Base-by-base conservation (phyloP, 2,113 vertebrate genomes). In the Eolophus roseicapilla region DNA sequence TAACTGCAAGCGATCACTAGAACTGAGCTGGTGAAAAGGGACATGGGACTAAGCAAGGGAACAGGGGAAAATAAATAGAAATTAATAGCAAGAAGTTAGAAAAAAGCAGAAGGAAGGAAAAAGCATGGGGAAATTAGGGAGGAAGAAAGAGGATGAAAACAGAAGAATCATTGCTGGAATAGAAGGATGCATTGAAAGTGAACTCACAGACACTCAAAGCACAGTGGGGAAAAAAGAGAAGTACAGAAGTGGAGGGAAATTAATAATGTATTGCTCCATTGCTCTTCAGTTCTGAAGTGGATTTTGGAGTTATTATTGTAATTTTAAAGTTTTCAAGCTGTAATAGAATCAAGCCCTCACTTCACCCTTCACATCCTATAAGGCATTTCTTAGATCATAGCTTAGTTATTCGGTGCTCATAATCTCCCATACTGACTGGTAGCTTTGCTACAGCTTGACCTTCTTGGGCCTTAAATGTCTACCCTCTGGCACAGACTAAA, bases 301-400 rank as follows among this genome's bases (percentile, higher is more conserved):
- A 84, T 93, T 88, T 85, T 92, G 69, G 43, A 93, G 79, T 92
- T 91, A 91, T 81, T 93, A 83, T 29, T 43, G 27, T 73, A 89
- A 55, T 91, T 44, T 71, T 47, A 47, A 92, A 89, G 35, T 97
- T 95, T 95, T 95, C 91, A 47, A 93, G 13, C 91, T 78, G 73
- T 93, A 89, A 47, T 89, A 69, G 43, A 94, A 93, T 91, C 86
- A 91, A 93, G 62, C 35, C 41, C 27, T 89, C 65, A 41, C 74
- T 95, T 95, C 81, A 89, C 74, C 57, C 89, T 96, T 95, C 91
- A 96, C 69, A 89, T 94, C 69, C 57, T 86, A 60, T 92, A 93
- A 95, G 65, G 60, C 20, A 75, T 55, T 78, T 93, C 46, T 97
- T 68, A 75, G 69, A 64, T 79, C 62, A 76, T 64, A 75, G 67